Conservation (phyloP, 2,797 vertebrate genomes). For the Parotocinclus haroldoi region DNA sequence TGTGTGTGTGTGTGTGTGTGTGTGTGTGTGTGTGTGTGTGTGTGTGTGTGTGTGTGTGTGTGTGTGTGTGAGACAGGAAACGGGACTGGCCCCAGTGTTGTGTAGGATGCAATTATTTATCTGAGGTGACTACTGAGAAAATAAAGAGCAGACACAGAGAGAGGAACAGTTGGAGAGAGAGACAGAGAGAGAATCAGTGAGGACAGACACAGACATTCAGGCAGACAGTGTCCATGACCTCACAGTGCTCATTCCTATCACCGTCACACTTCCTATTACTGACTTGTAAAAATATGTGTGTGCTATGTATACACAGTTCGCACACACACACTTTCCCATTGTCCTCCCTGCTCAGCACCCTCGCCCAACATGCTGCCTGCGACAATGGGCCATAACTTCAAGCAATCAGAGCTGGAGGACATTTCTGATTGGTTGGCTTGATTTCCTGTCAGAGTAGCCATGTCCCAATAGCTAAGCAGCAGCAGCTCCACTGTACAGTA, state of each 20-base stretch:
- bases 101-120: constrained; percentile 31
- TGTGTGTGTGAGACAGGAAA: constrained; percentile 27
- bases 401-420: not conserved
- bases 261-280: not conserved
- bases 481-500: no score
- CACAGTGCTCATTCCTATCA: not conserved
- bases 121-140: constrained; percentile 1
- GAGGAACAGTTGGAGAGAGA: not conserved
- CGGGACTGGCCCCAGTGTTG: not conserved
- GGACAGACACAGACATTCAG: no score
- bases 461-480: no score
- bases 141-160: not conserved
- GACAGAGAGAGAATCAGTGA: not conserved
- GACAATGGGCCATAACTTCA: no score
- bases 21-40: no score
- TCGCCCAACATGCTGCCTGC: no score
- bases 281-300: not conserved
- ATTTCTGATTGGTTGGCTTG: no score
- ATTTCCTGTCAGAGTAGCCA: no score
- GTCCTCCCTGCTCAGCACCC: no score
- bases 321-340: not conserved
- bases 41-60: constrained; percentile 7
- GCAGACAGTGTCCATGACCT: constrained; percentile 20
- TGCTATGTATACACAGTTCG: no score
- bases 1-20: constrained; percentile 2